Conservation (phyloP, 1,140 invertebrate species). For the Trachymyrmex septentrionalis region DNA sequence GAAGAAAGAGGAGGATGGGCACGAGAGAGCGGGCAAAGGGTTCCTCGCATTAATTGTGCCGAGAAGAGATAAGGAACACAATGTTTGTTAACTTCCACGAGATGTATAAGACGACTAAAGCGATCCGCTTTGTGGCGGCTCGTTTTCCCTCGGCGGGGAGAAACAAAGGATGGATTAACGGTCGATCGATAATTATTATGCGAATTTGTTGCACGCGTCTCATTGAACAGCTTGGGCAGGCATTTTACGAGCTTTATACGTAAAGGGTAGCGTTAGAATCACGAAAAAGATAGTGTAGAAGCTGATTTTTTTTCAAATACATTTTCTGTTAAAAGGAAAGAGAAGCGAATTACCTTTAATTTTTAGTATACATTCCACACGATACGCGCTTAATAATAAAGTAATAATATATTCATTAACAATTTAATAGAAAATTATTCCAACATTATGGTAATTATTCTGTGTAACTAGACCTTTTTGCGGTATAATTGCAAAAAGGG, state of each 20-base stretch:
- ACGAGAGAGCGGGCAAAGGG: conserved; percentile 79
- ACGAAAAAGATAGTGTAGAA: background rate
- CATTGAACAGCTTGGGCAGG: conserved; percentile 63
- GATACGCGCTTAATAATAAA: background rate
- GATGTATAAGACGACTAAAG: conserved; percentile 78
- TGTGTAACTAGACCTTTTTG: conserved; percentile 19
- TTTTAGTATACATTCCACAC: background rate
- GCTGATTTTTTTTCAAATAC: background rate
- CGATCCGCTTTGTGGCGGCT: conserved; percentile 78
- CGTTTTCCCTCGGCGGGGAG: conserved; percentile 72
- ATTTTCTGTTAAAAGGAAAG: background rate
- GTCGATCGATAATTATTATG: conserved; percentile 80
- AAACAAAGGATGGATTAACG: conserved; percentile 81
- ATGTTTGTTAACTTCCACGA: conserved; percentile 83
- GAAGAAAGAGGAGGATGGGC: conserved; percentile 67
- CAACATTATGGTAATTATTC: background rate
- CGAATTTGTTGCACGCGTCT: conserved; percentile 72
- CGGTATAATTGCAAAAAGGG: conserved; percentile 9
- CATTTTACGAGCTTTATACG: conserved; percentile 22
- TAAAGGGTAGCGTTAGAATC: background rate
- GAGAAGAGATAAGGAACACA: conserved; percentile 82
- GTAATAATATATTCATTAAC: conserved; percentile 10
- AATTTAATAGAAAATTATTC: background rate
- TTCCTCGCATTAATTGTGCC: conserved; percentile 84
- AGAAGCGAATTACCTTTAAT: background rate